Conservation (phyloP, 2,113 vertebrate genomes). For the Tamias sibiricus region DNA sequence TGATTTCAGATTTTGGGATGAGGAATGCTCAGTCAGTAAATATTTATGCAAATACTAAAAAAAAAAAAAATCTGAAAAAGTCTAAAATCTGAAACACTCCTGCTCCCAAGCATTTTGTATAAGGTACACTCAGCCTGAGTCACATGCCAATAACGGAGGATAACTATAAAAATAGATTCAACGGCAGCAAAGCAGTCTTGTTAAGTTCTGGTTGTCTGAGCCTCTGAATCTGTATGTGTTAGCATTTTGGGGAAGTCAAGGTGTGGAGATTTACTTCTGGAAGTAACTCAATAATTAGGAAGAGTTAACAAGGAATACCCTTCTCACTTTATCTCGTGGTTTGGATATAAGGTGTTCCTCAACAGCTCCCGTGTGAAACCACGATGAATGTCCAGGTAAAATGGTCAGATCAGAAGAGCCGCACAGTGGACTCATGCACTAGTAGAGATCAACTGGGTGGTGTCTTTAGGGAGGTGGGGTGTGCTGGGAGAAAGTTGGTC, state of each 20-base stretch:
- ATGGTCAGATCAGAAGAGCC: too few relatives aligned
- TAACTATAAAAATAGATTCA: slow-evolving; percentile 9
- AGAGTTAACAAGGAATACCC: background rate
- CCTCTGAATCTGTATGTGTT: background rate
- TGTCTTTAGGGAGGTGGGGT: too few relatives aligned
- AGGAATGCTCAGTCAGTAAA: background rate
- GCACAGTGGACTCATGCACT: too few relatives aligned
- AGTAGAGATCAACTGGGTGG: too few relatives aligned
- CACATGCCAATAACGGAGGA: background rate
- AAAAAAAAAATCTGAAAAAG: background rate
- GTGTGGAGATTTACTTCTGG: background rate
- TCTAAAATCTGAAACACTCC: background rate
- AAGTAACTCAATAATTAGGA: background rate
- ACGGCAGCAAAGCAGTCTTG: background rate
- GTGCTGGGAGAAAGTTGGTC: too few relatives aligned
- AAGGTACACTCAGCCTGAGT: background rate
- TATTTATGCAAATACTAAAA: background rate
- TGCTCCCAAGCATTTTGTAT: background rate
- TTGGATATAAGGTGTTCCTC: too few relatives aligned
- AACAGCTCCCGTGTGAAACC: too few relatives aligned
- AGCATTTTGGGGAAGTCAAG: slow-evolving; percentile 30
- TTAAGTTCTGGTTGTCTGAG: background rate
- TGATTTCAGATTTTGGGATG: background rate
- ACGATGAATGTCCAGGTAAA: too few relatives aligned
- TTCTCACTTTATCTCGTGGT: background rate